Conservation (phyloP, 2,888 invertebrate genomes). For the Drosophila neotestacea region DNA sequence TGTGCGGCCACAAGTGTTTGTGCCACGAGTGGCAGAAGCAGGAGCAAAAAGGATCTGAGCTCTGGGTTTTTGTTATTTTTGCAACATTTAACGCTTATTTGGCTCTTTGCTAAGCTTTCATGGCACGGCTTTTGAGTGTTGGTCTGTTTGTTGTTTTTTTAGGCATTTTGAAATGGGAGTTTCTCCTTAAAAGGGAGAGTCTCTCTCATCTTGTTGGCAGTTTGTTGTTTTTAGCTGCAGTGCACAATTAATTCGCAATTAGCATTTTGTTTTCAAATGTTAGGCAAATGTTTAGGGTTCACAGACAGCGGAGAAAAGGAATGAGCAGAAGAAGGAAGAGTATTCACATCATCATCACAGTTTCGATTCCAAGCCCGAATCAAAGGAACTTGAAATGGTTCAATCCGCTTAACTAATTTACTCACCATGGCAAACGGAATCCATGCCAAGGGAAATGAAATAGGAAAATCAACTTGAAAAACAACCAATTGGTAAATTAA, state of each 20-base stretch:
- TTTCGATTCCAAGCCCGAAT: background rate
- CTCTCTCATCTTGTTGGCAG: conserved; percentile 30
- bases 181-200: background rate
- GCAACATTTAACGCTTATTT: conserved; percentile 82
- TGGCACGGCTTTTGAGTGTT: conserved; percentile 55
- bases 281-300: conserved; percentile 46
- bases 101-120: conserved; percentile 75
- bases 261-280: conserved; percentile 67
- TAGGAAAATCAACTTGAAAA: conserved; percentile 15
- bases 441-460: background rate
- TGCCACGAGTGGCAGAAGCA: conserved; percentile 34
- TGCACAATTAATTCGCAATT: conserved; percentile 80
- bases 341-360: background rate
- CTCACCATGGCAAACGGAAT: conserved; percentile 65
- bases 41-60: conserved; percentile 21
- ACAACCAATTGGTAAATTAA: conserved; percentile 71
- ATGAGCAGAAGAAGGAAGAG: background rate
- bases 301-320: conserved; percentile 5
- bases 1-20: conserved; percentile 78
- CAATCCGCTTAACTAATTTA: conserved; percentile 72
- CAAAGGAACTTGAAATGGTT: conserved; percentile 24
- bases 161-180: conserved; percentile 44
- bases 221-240: conserved; percentile 75
- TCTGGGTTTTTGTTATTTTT: conserved; percentile 72
- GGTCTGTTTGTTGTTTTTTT: conserved; percentile 63